phyloP scores from a whole-genome alignment of 1,140 invertebrate species.

The Harlomillsia oculata region DNA sequence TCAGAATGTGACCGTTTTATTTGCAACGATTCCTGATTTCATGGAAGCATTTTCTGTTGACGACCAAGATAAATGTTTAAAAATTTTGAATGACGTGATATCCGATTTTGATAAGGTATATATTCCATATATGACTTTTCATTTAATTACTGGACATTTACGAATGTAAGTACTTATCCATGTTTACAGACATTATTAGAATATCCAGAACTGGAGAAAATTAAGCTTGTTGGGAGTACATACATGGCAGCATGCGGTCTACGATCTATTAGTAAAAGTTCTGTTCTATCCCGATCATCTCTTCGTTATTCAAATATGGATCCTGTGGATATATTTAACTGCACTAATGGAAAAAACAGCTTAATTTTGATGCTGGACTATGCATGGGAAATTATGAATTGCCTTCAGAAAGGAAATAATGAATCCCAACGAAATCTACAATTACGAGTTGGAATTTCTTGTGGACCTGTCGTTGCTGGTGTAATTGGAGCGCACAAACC shows the following conservation, averaged over 20 bases:
- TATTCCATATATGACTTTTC: too few species aligned
- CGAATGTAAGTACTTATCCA: not conserved
- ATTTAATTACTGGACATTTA: not conserved
- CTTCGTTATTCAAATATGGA: not conserved
- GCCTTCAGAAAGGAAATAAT: slow-evolving; percentile 34
- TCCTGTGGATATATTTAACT: too few species aligned
- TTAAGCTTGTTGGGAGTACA: slow-evolving; percentile 84
- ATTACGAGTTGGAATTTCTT: slow-evolving; percentile 53
- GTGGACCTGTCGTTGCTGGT: slow-evolving; percentile 72
- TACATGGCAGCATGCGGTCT: slow-evolving; percentile 91
- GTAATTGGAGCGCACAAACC: slow-evolving; percentile 24
- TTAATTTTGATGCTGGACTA: too few species aligned
- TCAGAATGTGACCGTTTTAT: slow-evolving; percentile 77
- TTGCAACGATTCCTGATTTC: slow-evolving; percentile 74
- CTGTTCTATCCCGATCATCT: slow-evolving; percentile 11
- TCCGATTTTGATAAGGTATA: slow-evolving; percentile 75
- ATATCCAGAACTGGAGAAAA: slow-evolving; percentile 59
- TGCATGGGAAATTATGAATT: too few species aligned
- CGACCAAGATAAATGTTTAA: slow-evolving; percentile 55
- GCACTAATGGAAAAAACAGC: too few species aligned
- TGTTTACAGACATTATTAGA: slow-evolving; percentile 53
- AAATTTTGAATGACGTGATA: slow-evolving; percentile 80
- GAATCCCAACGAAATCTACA: slow-evolving; percentile 50
- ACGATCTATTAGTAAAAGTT: slow-evolving; percentile 45
- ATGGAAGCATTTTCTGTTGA: slow-evolving; percentile 55